phyloP scores from a whole-genome alignment of 1,140 invertebrate species.

The Brachionus koreanus region DNA sequence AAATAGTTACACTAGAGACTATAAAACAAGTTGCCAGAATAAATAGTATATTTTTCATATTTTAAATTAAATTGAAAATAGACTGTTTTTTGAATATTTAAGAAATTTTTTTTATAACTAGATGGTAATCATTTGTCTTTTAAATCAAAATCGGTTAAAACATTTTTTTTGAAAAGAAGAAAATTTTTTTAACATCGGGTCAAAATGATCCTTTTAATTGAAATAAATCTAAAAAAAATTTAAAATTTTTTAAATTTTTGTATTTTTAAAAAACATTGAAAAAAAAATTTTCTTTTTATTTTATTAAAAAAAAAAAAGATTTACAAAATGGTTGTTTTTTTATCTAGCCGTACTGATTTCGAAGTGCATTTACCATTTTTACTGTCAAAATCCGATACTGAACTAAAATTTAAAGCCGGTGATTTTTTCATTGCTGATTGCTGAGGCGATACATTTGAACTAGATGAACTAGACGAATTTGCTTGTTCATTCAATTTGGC shows the following conservation, averaged over 20 bases:
- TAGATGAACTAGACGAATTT: constrained; percentile 5
- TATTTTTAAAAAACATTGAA: too few species aligned
- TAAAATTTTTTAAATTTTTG: too few species aligned
- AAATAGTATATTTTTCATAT: not conserved
- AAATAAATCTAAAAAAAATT: too few species aligned
- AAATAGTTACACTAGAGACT: not conserved
- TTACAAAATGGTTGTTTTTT: constrained; percentile 17
- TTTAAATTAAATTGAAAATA: not conserved
- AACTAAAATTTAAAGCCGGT: not conserved
- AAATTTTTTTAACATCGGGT: too few species aligned
- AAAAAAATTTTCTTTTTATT: too few species aligned
- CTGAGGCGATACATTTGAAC: not conserved
- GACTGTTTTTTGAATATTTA: not conserved
- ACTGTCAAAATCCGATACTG: not conserved
- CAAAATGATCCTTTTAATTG: too few species aligned
- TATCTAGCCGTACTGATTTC: not conserved
- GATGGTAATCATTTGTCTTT: too few species aligned
- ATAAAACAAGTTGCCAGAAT: not conserved
- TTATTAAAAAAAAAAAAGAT: too few species aligned
- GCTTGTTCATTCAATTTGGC: not conserved
- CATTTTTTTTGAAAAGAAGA: too few species aligned
- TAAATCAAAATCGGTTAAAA: too few species aligned
- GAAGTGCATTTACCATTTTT: not conserved
- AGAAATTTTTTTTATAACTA: too few species aligned
- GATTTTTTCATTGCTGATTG: constrained; percentile 27